These are phyloP conservation scores for Xenopus tropicalis DNA, from an alignment of 2,113 vertebrate genomes.

Conservation along the genomic window UCB_Xtro_10.0 CM004445.2:19320501-19321000, in stretches of 20 bases:
- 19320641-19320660: too few species aligned
- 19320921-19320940: constrained; percentile 80
- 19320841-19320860: constrained; percentile 84
- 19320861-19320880: constrained; percentile 89
- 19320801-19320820: constrained; percentile 79
- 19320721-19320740: not conserved
- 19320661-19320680: constrained; percentile 13
- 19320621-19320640: too few species aligned
- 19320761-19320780: constrained; percentile 40
- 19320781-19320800: constrained; percentile 72
- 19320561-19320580: too few species aligned
- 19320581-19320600: too few species aligned
- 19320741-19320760: not conserved
- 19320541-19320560: too few species aligned
- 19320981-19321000: not conserved
- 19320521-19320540: too few species aligned
- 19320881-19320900: constrained; percentile 72
- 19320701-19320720: too few species aligned
- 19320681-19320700: constrained; percentile 30
- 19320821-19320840: constrained; percentile 76
- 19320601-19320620: too few species aligned
- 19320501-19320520: too few species aligned
- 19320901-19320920: constrained; percentile 87
- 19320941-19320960: constrained; percentile 72
- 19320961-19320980: not conserved